Evolutionary conservation across 2,113 vertebrate species (phyloP).

Genomic region (Lichenostomus cassidix): DNA sequence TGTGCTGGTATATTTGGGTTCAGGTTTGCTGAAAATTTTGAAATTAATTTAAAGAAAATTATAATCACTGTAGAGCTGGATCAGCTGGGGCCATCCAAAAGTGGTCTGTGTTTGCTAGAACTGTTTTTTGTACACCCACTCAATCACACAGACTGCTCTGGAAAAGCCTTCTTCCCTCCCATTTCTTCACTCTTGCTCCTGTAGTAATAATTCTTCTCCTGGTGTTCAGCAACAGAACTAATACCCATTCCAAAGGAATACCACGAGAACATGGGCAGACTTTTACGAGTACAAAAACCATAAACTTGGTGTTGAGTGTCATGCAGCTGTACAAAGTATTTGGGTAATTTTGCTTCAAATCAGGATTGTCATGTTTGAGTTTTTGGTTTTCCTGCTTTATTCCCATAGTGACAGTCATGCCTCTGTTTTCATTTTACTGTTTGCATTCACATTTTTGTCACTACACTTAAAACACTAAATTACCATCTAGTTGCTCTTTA

Average conservation of each 20-base stretch:
- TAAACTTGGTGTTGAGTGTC: neutral
- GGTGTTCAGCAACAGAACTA: neutral
- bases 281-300: neutral
- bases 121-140: neutral
- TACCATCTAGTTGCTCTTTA: constrained; percentile 60
- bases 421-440: neutral
- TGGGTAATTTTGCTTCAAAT: neutral
- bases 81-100: neutral
- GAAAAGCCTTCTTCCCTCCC: neutral
- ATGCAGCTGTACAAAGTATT: rapidly evolving
- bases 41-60: neutral
- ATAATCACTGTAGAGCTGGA: neutral
- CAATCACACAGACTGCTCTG: neutral
- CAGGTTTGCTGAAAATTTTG: neutral
- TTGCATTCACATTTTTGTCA: constrained; percentile 16
- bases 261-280: neutral
- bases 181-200: neutral
- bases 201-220: neutral
- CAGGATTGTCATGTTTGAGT: neutral
- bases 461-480: constrained; percentile 33
- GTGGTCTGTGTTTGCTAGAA: neutral
- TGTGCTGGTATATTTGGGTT: neutral
- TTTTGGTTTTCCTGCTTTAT: neutral
- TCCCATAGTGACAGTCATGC: neutral
- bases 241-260: neutral